These are phyloP conservation scores for Zalophus californianus DNA, from an alignment of 2,797 vertebrate species.

Conservation along the genomic window DNA sequence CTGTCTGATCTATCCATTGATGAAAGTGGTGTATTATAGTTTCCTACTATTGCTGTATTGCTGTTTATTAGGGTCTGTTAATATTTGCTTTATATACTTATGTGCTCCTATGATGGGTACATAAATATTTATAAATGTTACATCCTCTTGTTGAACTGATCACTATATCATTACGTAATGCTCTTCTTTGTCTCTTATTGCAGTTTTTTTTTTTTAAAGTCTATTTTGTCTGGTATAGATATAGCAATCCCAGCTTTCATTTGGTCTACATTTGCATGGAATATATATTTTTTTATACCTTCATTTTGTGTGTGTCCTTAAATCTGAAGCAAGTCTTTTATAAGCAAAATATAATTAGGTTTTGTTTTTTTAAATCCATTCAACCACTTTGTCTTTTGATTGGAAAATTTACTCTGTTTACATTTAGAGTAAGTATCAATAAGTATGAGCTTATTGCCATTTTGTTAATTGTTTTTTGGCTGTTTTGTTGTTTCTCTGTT, in stretches of 20 bases:
- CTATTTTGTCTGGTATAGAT: not conserved
- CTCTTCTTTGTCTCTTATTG: not conserved
- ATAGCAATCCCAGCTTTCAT: not conserved
- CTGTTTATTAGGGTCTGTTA: not conserved
- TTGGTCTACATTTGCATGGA: not conserved
- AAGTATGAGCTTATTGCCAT: not conserved
- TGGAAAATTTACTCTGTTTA: not conserved
- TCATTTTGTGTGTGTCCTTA: not conserved
- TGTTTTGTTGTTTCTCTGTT: not conserved
- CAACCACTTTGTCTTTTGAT: not conserved
- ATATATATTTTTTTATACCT: not conserved
- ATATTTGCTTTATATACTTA: not conserved
- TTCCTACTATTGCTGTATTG: not conserved
- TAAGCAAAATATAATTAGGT: not conserved
- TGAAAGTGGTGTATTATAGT: not conserved
- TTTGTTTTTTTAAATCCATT: not conserved
- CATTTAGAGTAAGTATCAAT: not conserved
- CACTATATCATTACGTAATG: not conserved
- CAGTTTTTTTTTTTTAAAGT: not conserved
- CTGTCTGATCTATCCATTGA: not conserved
- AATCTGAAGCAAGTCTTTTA: not conserved
- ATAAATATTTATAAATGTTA: not conserved
- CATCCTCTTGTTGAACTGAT: not conserved
- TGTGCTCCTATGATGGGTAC: not conserved
- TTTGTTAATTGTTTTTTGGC: not conserved